Conservation (phyloP, 2,888 invertebrate genomes). For the Melinaea marsaeus region DNA sequence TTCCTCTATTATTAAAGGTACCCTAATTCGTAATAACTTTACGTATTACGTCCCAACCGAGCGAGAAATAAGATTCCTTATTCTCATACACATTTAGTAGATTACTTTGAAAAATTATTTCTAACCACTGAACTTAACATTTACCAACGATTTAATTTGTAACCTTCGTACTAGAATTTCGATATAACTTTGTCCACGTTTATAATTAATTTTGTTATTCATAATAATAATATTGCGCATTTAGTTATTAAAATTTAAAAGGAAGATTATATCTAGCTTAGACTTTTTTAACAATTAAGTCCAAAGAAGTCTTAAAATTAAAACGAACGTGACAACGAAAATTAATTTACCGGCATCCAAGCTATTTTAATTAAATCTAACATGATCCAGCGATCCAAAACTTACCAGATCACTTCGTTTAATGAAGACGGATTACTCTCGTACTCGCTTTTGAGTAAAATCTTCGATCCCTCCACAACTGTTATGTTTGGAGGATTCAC, state of each 20-base stretch:
- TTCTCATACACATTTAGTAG: constrained; percentile 26
- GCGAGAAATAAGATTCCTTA: constrained; percentile 29
- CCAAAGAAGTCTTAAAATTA: not conserved
- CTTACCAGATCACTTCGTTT: constrained; percentile 87
- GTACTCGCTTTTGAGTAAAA: constrained; percentile 88
- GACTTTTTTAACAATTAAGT: not conserved
- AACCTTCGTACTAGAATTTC: not conserved
- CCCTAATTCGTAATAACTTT: constrained; percentile 23
- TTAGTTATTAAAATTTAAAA: no score
- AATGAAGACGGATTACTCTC: constrained; percentile 91
- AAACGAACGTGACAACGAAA: not conserved
- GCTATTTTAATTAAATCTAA: constrained; percentile 17
- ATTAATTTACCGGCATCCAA: constrained; percentile 1
- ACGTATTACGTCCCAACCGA: constrained; percentile 25
- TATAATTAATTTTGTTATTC: constrained; percentile 4
- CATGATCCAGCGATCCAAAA: constrained; percentile 20
- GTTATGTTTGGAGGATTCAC: constrained; percentile 86
- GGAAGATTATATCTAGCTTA: not conserved
- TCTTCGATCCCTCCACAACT: constrained; percentile 86
- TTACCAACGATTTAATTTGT: constrained; percentile 11
- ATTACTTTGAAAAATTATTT: constrained; percentile 27
- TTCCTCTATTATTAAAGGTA: constrained; percentile 8
- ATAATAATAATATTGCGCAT: no score
- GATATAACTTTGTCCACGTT: constrained; percentile 5
- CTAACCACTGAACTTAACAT: constrained; percentile 16